Percentiles rank a stretch among this genome's conserved stretches.
Conservation (phyloP, 2,888 invertebrate genomes). For the Acronicta leporina region DNA sequence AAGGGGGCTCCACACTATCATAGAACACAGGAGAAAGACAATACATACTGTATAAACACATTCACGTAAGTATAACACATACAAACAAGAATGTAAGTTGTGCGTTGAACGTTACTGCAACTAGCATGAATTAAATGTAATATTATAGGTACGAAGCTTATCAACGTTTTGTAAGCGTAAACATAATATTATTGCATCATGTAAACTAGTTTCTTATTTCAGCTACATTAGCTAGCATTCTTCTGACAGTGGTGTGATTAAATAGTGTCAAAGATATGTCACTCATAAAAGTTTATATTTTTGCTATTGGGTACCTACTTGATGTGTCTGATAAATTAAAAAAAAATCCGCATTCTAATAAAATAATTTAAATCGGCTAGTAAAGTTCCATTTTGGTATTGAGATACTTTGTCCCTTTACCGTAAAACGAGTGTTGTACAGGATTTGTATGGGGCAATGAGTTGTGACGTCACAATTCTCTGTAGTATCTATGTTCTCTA, state of each 20-base stretch:
- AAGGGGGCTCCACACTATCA: constrained; percentile 52
- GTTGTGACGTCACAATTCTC: too few species aligned
- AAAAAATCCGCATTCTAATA: too few species aligned
- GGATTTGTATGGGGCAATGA: too few species aligned
- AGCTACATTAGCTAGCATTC: constrained; percentile 25
- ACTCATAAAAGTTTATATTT: background rate
- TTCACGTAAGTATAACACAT: background rate
- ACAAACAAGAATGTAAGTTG: constrained; percentile 3
- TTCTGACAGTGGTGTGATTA: constrained; percentile 12
- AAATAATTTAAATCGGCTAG: too few species aligned
- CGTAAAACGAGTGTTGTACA: too few species aligned
- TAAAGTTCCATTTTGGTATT: too few species aligned
- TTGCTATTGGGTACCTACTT: too few species aligned
- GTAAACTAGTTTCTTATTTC: constrained; percentile 25
- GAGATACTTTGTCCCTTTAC: too few species aligned
- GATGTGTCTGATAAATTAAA: too few species aligned
- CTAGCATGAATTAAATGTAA: constrained; percentile 43
- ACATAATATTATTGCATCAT: constrained; percentile 22
- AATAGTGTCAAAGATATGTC: background rate
- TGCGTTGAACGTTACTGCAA: background rate
- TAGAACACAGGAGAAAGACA: constrained; percentile 30
- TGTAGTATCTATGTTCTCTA: too few species aligned
- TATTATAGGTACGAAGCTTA: constrained; percentile 29
- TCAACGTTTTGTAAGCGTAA: constrained; percentile 26
- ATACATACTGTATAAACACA: constrained; percentile 17